Evolutionary conservation across 2,888 invertebrate genomes (phyloP), one percentile per base, ranked within the genome.

Genomic region (Drosophila monieri): DNA sequence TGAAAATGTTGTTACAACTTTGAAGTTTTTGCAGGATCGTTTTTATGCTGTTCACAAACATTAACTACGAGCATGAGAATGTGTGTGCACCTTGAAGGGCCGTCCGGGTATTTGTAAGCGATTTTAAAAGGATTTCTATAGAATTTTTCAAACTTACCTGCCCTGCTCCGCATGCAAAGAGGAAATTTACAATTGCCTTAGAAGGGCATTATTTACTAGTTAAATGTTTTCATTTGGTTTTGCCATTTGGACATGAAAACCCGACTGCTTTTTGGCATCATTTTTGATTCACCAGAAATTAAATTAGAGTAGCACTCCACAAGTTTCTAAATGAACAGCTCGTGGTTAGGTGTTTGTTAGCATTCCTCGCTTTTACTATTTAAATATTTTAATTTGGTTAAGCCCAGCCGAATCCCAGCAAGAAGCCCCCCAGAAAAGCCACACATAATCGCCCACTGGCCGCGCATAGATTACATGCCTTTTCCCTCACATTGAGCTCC

Each of bases 1-100:
- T 84, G 71, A 84, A 84, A 88, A 84, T 84, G 80, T 88, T 85
- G 80, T 80, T 83, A 73, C 76, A 84, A 83, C 78, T 88, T 88
- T 88, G 48, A 79, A 87, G 81, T 68, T 80, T 81, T 52, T 68
- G 59, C 73, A 47, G 51, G 70, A 53, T 37, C 58, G 57, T 56
- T 68, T 55, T 62, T 62, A 55, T 53, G 68, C 61, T 47, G 27
- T 27, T 41, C 58, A 41, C 15, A 66, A 85, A 81, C 74, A 78
- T 81, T 72, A 57, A 64, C 57, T 65, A 41, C 55, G 49, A 51
- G 62, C 48, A 15, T 54, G 43, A 23, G 43, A 46, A 18, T 43
- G 23, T 56, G 54, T 54, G 37, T 54, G 47, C 51, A 44, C 25
- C 37, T 46, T 43, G n/a, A 18, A 30, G 21, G 10, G 43, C 27